Evolutionary conservation across 2,888 invertebrate species (phyloP), one percentile per base, ranked within the genome.

Genomic region (Xanthia togata): DNA sequence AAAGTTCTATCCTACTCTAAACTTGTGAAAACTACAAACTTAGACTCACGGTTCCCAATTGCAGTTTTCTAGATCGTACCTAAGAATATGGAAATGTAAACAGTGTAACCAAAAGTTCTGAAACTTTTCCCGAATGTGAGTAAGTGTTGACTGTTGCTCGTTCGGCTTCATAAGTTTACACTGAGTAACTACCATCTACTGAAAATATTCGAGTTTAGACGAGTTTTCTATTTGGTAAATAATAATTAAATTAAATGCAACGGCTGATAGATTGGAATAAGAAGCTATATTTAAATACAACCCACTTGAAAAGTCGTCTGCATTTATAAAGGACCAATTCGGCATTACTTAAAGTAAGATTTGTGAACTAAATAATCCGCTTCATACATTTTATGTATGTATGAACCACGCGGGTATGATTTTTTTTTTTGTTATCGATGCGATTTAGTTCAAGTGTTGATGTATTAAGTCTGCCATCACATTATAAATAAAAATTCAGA

Each of bases 91-190:
- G 59, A 35, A 78, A 59, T 26, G n/a, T 41, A 59, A 41, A 47
- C 14, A 78, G 50, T 44, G 78, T 68, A 60, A 50, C 63, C 3
- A 31, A 35, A 80, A 31, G n/a, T 50, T 73, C 12, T 2, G 9
- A 12, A 80, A 80, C 12, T 63, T 57, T 35, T 50, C 23, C n/a
- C 4, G 20, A 72, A 79, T 41, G 47, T 60, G 41, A 35, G 50
- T 70, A 65, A 41, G 50, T 72, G 77, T 79, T 41, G 62, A 62
- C 44, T 62, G 60, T 44, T 53, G 60, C 4, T 60, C 5, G 11
- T 55, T 26, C 23, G 35, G 26, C 8, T 5, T 35, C 47, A 38
- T 50, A 1, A 9, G 23, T n/a, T 26, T 11, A n/a, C n/a, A 59
- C n/a, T 11, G 11, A 65, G n/a, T 65, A 6, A 20, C 38, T 20